Conservation (phyloP, 2,113 vertebrate species). For the Stigmatopora argus region DNA sequence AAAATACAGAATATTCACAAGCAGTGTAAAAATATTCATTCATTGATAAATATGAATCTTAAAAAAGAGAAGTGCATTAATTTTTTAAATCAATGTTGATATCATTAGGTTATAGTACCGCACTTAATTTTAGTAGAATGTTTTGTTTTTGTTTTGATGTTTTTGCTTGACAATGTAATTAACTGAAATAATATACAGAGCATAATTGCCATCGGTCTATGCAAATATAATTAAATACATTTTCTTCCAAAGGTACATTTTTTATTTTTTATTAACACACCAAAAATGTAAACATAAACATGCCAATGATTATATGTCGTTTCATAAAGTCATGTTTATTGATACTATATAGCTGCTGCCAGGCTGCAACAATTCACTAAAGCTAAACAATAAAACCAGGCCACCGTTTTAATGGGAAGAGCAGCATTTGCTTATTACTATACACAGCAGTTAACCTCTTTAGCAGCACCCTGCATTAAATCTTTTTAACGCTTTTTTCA, state of each 20-base stretch:
- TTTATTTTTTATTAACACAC: slow-evolving; percentile 30
- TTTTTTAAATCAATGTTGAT: slow-evolving; percentile 25
- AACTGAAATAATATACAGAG: slow-evolving; percentile 1
- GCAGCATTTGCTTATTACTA: slow-evolving; percentile 62
- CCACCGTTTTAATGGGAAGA: slow-evolving; percentile 56
- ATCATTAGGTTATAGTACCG: neutral
- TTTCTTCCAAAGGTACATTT: slow-evolving; percentile 23
- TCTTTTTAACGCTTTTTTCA: slow-evolving; percentile 63
- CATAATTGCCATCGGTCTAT: slow-evolving; percentile 26
- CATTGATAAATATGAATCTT: slow-evolving; percentile 27
- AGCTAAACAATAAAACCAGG: slow-evolving; percentile 59
- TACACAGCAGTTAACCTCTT: slow-evolving; percentile 71
- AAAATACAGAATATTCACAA: slow-evolving; percentile 65
- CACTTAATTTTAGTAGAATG: neutral
- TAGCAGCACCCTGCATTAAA: slow-evolving; percentile 61
- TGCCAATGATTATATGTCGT: slow-evolving; percentile 40
- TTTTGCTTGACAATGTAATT: neutral
- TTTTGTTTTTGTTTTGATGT: neutral
- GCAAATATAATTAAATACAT: slow-evolving; percentile 29
- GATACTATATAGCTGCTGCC: slow-evolving; percentile 48
- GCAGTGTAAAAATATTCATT: slow-evolving; percentile 50
- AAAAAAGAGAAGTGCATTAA: slow-evolving; percentile 37
- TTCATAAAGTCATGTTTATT: slow-evolving; percentile 66
- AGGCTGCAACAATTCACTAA: slow-evolving; percentile 57
- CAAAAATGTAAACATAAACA: slow-evolving; percentile 46